Evolutionary conservation across 2,888 invertebrate genomes (phyloP).

Genomic region (Brachylomia viminalis): DNA sequence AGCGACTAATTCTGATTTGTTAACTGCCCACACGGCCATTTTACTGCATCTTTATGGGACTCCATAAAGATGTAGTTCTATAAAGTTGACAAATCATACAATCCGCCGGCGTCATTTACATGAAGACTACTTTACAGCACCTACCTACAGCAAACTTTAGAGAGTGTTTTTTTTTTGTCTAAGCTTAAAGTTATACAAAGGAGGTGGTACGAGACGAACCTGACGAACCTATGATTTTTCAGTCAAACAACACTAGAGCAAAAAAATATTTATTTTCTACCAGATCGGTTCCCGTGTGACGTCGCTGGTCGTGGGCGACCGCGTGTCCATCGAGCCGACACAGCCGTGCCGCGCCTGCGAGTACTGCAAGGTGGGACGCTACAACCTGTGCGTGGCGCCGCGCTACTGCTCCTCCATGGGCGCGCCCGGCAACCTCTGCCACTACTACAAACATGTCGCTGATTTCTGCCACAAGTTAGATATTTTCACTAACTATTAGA

Average conservation of each 20-base stretch:
- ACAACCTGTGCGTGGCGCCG: constrained; percentile 97
- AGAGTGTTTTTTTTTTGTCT: not conserved
- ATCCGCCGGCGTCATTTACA: not conserved
- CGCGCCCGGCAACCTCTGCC: constrained; percentile 95
- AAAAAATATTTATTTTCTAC: not conserved
- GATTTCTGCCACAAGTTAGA: constrained; percentile 96
- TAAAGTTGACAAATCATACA: too few species aligned
- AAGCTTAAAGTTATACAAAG: too few species aligned
- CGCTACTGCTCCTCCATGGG: constrained; percentile 97
- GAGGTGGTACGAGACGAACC: not conserved
- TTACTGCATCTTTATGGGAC: too few species aligned
- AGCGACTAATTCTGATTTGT: too few species aligned
- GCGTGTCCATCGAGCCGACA: constrained; percentile 98
- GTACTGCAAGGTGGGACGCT: constrained; percentile 95
- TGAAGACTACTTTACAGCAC: not conserved
- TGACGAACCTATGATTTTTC: not conserved
- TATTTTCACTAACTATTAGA: too few species aligned
- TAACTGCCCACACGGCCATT: too few species aligned
- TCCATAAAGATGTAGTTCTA: too few species aligned
- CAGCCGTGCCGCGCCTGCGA: constrained; percentile 95
- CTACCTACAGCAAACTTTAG: not conserved
- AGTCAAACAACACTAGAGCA: not conserved
- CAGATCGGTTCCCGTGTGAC: constrained; percentile 90
- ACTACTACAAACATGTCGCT: constrained; percentile 96
- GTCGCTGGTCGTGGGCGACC: constrained; percentile 93